Conservation (phyloP, 2,888 invertebrate genomes). For the Clitarchus hookeri region DNA sequence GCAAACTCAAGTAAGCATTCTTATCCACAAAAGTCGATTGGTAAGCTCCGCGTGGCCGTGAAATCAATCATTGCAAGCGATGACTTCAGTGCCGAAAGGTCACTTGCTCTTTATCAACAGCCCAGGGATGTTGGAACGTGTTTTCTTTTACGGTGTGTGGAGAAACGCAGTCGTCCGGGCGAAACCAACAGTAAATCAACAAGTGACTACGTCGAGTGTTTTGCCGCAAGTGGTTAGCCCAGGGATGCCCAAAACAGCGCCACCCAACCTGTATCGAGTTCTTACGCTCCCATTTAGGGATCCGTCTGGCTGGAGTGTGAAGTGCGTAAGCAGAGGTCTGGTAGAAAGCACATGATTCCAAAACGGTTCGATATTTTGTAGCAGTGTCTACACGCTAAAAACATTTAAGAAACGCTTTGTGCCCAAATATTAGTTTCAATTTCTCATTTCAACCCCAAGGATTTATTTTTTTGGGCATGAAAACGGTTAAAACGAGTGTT, state of each 20-base stretch:
- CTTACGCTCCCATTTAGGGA: no score
- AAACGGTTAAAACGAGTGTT: no score
- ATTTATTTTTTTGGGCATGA: no score
- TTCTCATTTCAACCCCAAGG: no score
- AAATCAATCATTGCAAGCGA: slow-evolving; percentile 14
- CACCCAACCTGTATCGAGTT: no score
- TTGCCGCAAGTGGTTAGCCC: not conserved
- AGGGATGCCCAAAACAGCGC: not conserved
- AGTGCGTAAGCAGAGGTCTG: no score
- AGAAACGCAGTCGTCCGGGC: not conserved
- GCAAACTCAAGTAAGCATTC: not conserved
- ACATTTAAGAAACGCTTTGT: no score
- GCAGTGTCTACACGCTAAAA: no score
- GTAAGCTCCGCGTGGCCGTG: not conserved
- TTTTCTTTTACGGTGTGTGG: not conserved
- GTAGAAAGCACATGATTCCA: no score
- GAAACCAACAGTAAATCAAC: not conserved
- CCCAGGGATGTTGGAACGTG: not conserved
- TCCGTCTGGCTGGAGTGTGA: no score
- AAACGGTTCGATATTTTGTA: no score
- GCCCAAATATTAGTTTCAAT: no score
- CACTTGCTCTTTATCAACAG: not conserved
- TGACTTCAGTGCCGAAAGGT: slow-evolving; percentile 7
- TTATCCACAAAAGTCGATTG: not conserved
- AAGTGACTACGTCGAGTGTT: not conserved